These are phyloP conservation scores for Acrobasis repandana DNA, from an alignment of 2,888 invertebrate species.

Conservation along the genomic window DNA sequence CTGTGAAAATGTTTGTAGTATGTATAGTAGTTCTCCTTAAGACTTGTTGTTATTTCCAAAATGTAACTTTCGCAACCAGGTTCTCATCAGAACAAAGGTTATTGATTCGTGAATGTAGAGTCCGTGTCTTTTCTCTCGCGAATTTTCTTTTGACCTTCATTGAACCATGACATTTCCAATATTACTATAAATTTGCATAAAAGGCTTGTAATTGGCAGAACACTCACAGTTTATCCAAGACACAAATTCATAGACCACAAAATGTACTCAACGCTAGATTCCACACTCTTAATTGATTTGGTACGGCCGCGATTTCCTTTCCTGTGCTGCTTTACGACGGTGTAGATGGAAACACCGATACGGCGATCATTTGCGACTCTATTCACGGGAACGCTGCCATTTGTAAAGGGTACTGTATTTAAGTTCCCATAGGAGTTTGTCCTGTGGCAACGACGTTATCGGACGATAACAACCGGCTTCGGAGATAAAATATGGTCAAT, in stretches of 20 bases:
- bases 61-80: too few species aligned
- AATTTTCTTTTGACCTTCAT: too few species aligned
- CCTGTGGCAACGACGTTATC: conserved; percentile 29
- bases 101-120: too few species aligned
- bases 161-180: too few species aligned
- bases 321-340: conserved; percentile 37
- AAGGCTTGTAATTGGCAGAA: neutral
- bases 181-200: neutral
- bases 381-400: conserved; percentile 16
- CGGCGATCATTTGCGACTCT: conserved; percentile 22
- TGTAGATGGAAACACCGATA: conserved; percentile 34
- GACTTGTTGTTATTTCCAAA: too few species aligned
- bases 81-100: too few species aligned
- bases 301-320: conserved; percentile 39
- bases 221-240: conserved; percentile 1
- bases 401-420: conserved; percentile 30
- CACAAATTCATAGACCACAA: conserved; percentile 11
- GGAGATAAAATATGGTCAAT: conserved; percentile 20
- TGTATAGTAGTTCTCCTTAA: too few species aligned
- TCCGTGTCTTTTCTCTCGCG: too few species aligned
- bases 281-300: conserved; percentile 10
- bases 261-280: conserved; percentile 13
- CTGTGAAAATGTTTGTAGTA: too few species aligned
- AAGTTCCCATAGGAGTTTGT: conserved; percentile 42
- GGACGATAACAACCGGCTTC: conserved; percentile 17